phyloP scores from a whole-genome alignment of 2,797 vertebrate species.

The Coranthus polyacanthus region DNA sequence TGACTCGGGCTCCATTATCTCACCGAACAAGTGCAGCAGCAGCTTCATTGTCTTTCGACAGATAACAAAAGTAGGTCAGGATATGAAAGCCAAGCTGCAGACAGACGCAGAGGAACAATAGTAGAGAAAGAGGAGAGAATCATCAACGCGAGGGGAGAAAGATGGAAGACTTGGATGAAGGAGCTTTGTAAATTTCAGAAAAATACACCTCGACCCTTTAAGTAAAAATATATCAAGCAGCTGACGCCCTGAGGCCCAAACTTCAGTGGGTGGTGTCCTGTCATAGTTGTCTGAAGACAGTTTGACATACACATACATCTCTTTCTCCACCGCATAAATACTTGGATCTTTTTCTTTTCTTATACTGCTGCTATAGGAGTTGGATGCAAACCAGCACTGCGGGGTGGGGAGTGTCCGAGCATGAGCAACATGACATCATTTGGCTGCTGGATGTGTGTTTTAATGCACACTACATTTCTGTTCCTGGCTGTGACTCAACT shows the following conservation, averaged over 20 bases:
- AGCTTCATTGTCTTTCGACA: conserved; percentile 49
- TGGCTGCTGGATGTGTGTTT: conserved; percentile 44
- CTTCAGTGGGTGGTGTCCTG: conserved; percentile 30
- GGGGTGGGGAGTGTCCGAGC: conserved; percentile 43
- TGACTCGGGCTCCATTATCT: conserved; percentile 49
- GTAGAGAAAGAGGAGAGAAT: conserved; percentile 27
- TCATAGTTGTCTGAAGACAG: conserved; percentile 23
- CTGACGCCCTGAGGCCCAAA: not conserved
- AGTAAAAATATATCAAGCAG: not conserved
- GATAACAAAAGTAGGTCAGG: conserved; percentile 70
- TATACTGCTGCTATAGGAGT: conserved; percentile 21
- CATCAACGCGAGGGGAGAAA: conserved; percentile 17
- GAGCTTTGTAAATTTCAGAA: conserved; percentile 10
- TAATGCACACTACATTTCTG: conserved; percentile 47
- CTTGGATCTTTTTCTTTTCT: conserved; percentile 5
- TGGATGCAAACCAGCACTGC: conserved; percentile 42
- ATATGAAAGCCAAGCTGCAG: conserved; percentile 62
- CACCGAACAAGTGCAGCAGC: conserved; percentile 46
- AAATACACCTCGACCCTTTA: conserved; percentile 1
- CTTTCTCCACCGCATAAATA: conserved; percentile 20
- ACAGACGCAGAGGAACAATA: conserved; percentile 56
- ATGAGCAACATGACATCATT: conserved; percentile 61
- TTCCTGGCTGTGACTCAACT: conserved; percentile 42
- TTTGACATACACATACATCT: conserved; percentile 22
- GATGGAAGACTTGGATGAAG: too few species aligned